Evolutionary conservation across 2,113 vertebrate genomes (phyloP).

Genomic region (Corydoras sp.): DNA sequence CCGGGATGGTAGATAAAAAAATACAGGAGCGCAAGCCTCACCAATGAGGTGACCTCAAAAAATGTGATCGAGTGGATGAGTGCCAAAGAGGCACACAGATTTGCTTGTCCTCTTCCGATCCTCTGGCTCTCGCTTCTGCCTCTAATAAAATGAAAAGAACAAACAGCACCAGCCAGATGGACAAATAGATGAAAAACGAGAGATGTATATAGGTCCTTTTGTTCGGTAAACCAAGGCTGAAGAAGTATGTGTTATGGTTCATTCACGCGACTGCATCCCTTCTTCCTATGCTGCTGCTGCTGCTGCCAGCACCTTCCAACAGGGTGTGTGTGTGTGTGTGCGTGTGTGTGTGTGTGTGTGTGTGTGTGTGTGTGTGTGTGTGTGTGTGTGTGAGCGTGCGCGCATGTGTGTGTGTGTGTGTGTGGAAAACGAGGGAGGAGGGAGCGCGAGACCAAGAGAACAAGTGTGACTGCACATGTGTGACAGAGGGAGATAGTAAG

Average conservation of each 20-base stretch:
- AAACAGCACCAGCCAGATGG: conserved; percentile 27
- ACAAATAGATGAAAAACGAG: conserved; percentile 22
- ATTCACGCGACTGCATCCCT: conserved; percentile 50
- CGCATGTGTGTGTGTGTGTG: conserved; percentile 40
- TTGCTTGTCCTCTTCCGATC: conserved; percentile 24
- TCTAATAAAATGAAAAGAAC: conserved; percentile 24
- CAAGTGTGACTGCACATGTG: conserved; percentile 51
- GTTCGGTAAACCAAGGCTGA: conserved; percentile 50
- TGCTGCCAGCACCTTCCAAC: conserved; percentile 70
- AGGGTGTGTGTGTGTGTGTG: conserved; percentile 72
- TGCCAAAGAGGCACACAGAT: conserved; percentile 14
- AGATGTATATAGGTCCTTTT: conserved; percentile 59
- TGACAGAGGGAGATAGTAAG: conserved; percentile 63
- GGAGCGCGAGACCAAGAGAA: conserved; percentile 32
- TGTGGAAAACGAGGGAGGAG: conserved; percentile 50
- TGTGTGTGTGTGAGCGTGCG: conserved; percentile 28
- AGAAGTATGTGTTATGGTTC: conserved; percentile 25
- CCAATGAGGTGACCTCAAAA: conserved; percentile 40
- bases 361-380: conserved; percentile 40
- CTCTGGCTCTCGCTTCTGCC: conserved; percentile 30
- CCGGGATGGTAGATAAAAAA: conserved; percentile 16
- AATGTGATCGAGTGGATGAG: conserved; percentile 19
- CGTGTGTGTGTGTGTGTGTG: conserved; percentile 61
- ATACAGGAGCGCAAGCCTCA: conserved; percentile 22
- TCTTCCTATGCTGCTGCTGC: conserved; percentile 42